Base-by-base conservation (phyloP, 1,140 invertebrate genomes). In the Pseudomyrmex cubaensis region DNA sequence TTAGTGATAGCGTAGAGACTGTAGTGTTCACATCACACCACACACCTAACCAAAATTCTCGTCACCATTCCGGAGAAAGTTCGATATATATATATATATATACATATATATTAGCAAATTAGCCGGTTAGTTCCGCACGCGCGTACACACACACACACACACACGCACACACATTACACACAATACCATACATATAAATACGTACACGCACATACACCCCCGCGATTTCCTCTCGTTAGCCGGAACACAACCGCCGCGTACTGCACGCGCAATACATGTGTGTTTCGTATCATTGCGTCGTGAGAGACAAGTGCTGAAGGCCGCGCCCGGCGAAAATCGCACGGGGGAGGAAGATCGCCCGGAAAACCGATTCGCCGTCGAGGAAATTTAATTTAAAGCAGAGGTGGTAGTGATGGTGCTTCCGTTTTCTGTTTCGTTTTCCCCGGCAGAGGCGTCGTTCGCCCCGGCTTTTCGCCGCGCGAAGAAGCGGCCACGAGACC, bases 1-100 rank as follows among this genome's bases (percentile, higher is more conserved):
- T 93, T 93, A 94, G 92, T 93, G 92, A 94, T 93, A 94, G 92
- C 92, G 92, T 92, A 93, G 92, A 93, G 91, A 92, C 91, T 92
- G 93, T 92, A 91, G 92, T 90, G 92, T 92, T 90, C 90, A 87
- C 90, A 91, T 93, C 74, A 87, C 86, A 73, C 72, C 72, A 75
- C 61, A 72, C 72, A 73, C 76, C 76, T 44, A 77, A 80, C 67
- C 84, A 72, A 78, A 74, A 59, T 57, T 87, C 72, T 84, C 52
- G 63, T 77, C 56, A 83, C 84, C 50, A 56, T 10, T 61, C 44
- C 54, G 56, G 61, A 13, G 52, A 85, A 62, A 66, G 56, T 69
- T 82, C 76, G 56, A 85, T 74, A 80, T 70, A 69, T 67, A 77
- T 74, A 74, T 2, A 61, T n/a, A 61, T n/a, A 74, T 25, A 74